phyloP scores from a whole-genome alignment of 30 jellyfish, hydroid and myxozoan genomes.

The Turritopsis dohrnii region DNA sequence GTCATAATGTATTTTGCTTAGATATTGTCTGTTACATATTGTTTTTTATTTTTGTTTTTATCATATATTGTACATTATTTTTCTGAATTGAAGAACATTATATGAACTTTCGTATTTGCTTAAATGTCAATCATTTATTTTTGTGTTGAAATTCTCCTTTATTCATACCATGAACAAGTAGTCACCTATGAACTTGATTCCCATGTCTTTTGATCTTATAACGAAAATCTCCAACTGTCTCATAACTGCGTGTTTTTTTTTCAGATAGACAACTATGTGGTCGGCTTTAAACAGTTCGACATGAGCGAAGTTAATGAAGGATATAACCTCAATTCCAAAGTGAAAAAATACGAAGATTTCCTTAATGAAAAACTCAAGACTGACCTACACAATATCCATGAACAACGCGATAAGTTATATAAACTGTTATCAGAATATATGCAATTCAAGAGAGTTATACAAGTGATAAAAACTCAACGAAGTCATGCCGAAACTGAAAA shows the following conservation, averaged over 20 bases:
- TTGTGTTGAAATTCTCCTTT: too few species aligned
- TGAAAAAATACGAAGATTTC: constrained; percentile 60
- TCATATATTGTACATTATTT: too few species aligned
- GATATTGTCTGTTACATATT: too few species aligned
- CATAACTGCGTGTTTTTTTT: background rate
- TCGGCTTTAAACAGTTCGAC: background rate
- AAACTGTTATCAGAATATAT: constrained; percentile 63
- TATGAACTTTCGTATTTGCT: too few species aligned
- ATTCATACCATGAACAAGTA: too few species aligned
- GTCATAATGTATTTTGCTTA: too few species aligned
- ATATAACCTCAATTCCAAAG: constrained; percentile 32
- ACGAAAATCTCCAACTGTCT: background rate
- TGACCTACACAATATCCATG: constrained; percentile 50
- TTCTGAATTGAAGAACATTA: too few species aligned
- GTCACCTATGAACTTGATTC: too few species aligned
- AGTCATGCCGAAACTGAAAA: background rate
- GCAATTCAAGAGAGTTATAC: constrained; percentile 53
- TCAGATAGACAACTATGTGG: background rate
- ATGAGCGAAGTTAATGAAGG: constrained; percentile 7
- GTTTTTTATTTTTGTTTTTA: too few species aligned
- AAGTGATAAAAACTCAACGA: constrained; percentile 25
- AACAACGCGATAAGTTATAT: constrained; percentile 60
- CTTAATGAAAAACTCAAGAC: constrained; percentile 58
- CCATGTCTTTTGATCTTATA: too few species aligned
- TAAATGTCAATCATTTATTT: too few species aligned